Evolutionary conservation across 1,140 invertebrate species (phyloP).

Genomic region (Leptopilina clavipes): DNA sequence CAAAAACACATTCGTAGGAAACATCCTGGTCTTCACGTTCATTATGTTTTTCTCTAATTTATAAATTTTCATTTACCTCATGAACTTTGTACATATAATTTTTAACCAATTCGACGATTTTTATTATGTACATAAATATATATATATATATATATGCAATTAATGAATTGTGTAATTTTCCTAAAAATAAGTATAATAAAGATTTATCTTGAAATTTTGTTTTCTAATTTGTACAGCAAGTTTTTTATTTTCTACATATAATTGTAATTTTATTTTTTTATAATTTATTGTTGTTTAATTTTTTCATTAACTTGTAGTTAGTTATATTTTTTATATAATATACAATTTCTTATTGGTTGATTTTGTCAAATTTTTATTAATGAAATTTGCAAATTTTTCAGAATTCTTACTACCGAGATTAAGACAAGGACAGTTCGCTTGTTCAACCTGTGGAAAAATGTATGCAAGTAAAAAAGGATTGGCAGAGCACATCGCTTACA

Average conservation of each 20-base stretch:
- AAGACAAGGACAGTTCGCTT: background rate
- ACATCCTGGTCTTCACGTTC: conserved; percentile 42
- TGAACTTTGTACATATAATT: conserved; percentile 1
- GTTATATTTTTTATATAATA: too few relatives aligned
- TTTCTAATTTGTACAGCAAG: too few relatives aligned
- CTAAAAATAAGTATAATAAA: too few relatives aligned
- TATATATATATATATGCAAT: too few relatives aligned
- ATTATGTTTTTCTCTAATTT: background rate
- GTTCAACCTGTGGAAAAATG: background rate
- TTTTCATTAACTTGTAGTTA: too few relatives aligned
- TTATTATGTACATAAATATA: too few relatives aligned
- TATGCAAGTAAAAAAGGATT: conserved; percentile 17
- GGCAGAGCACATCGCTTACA: conserved; percentile 52
- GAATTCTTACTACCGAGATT: background rate
- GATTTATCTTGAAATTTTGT: too few relatives aligned
- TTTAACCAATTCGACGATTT: background rate
- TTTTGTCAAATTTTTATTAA: background rate
- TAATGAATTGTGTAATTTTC: too few relatives aligned
- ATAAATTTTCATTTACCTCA: background rate
- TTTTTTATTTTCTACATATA: too few relatives aligned
- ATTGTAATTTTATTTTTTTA: too few relatives aligned
- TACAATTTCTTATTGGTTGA: too few relatives aligned
- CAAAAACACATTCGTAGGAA: conserved; percentile 57
- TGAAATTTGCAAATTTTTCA: background rate
- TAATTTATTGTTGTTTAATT: too few relatives aligned